Evolutionary conservation across 2,113 vertebrate species (phyloP), one percentile per base, ranked within the genome.

Genomic region (Carassius auratus): DNA sequence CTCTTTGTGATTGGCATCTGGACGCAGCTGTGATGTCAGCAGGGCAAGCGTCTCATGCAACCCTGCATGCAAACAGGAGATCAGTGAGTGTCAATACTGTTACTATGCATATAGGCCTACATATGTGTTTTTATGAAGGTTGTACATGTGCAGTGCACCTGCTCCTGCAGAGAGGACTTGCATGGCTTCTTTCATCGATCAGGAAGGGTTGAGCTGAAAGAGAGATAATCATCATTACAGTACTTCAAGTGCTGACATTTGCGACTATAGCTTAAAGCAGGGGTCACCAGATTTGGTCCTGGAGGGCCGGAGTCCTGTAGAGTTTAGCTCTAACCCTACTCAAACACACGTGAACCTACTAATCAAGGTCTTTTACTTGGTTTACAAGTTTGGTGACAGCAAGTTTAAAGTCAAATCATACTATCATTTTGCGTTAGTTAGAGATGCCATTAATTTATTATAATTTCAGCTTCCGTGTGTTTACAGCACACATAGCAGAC

Each of bases 1-100:
- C 89, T 98, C 98, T 89, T 97, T 97, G 91, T 98, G 97, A 88
- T 98, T 98, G 82, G 97, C 98, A 88, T 98, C 97, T 0, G 97
- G 98, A 86, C 95, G 90, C 81, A 99, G 94, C 91, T 98, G 98
- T 86, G 97, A 97, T 36, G 98, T 99, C 93, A 99, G 91, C 86
- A 99, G 95, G 23, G 98, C 97, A 93, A 99, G 85, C 0, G 97
- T 97, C 89, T 98, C 98, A 3, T 99, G 97, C 66, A 99, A 92
- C 84, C 98, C 98, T 98, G 80, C 4, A 79, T 7, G 66, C 4
- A 38, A 19, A 68, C 64, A 75, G 2, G 4, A 66, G 17, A 48
- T 26, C 10, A 23, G 19, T 78, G 50, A 78, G 52, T 76, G 59
- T 45, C 26, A n/a, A 61, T n/a, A 14, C 12, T 57, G 2, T 61